phyloP scores from a whole-genome alignment of 2,797 vertebrate species.

The Melanotaenia parkinsoni region DNA sequence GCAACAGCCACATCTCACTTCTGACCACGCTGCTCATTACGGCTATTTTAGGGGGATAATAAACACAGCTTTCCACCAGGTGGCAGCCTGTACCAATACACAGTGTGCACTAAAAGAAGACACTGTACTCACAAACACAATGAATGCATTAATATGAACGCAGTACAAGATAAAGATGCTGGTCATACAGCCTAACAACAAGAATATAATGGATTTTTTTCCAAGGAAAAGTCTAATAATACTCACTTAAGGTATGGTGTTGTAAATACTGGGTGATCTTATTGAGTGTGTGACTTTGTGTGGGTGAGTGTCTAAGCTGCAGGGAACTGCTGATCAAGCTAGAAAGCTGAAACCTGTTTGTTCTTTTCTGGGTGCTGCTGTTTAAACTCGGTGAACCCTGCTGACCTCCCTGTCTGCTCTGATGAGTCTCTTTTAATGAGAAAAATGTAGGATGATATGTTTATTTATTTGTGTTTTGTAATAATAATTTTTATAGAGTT shows the following conservation, averaged over 20 bases:
- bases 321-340: conserved; percentile 37
- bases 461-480: background rate
- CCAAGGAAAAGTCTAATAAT: background rate
- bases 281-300: background rate
- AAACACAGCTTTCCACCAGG: conserved; percentile 63
- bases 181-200: background rate
- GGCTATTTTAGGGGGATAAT: conserved; percentile 12
- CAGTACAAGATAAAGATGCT: background rate
- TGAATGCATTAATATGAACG: background rate
- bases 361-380: conserved; percentile 27
- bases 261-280: background rate
- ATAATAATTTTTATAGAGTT: conserved; percentile 1
- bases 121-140: background rate
- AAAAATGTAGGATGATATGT: background rate
- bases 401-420: background rate
- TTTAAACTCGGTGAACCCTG: conserved; percentile 43
- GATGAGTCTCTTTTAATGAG: conserved; percentile 2
- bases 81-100: conserved; percentile 38
- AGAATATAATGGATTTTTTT: background rate
- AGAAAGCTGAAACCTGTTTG: conserved; percentile 30
- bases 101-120: background rate
- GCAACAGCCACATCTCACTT: conserved; percentile 28
- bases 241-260: background rate
- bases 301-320: conserved; percentile 27
- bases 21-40: background rate